Conservation (phyloP, 1,140 invertebrate species). For the Drosophila littoralis region DNA sequence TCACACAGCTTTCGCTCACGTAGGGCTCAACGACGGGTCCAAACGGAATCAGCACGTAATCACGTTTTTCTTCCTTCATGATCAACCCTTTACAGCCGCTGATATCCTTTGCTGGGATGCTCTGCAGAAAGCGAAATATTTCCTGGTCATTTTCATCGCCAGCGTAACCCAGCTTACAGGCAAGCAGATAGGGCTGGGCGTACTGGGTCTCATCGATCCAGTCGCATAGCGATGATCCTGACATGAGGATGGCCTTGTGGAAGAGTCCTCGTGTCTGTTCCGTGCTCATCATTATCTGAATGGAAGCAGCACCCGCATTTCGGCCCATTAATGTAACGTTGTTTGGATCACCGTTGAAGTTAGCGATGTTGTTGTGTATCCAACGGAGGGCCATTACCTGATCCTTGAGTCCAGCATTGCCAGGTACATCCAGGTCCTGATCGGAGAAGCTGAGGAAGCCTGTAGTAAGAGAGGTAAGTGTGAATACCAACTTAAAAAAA, state of each 20-base stretch:
- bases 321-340: conserved; percentile 80
- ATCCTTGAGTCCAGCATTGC: conserved; percentile 83
- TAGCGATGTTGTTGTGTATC: conserved; percentile 73
- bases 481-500: not conserved
- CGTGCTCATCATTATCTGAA: conserved; percentile 63
- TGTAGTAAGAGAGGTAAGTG: conserved; percentile 22
- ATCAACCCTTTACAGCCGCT: conserved; percentile 20
- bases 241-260: conserved; percentile 87
- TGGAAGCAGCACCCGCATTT: conserved; percentile 78
- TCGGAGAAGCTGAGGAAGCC: conserved; percentile 80
- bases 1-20: conserved; percentile 60
- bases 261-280: conserved; percentile 85
- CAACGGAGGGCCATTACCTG: conserved; percentile 84
- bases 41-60: conserved; percentile 63
- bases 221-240: conserved; percentile 85
- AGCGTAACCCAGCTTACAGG: conserved; percentile 64
- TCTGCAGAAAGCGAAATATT: conserved; percentile 80
- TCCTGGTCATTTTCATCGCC: conserved; percentile 77
- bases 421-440: conserved; percentile 71
- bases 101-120: conserved; percentile 39
- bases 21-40: conserved; percentile 84
- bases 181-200: conserved; percentile 54
- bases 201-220: conserved; percentile 56
- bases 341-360: conserved; percentile 79
- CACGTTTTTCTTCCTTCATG: conserved; percentile 40